Conservation (phyloP, 2,113 vertebrate species). For the Plestiodon gilberti region DNA sequence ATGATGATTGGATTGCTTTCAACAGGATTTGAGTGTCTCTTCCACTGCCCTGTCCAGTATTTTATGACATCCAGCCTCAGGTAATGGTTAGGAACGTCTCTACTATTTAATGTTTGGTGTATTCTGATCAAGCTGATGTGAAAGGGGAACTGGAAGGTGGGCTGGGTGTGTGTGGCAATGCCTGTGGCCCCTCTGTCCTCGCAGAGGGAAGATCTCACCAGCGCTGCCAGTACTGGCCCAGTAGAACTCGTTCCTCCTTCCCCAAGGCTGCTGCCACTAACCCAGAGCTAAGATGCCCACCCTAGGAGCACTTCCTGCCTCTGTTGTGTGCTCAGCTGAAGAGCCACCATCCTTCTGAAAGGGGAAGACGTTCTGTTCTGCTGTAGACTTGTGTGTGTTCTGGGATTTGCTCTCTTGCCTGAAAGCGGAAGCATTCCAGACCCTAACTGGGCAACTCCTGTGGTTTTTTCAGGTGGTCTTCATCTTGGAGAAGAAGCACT, state of each 20-base stretch:
- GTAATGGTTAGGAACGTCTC: not conserved
- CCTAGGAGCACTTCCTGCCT: not conserved
- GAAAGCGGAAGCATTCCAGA: slow-evolving; percentile 9
- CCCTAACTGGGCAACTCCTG: slow-evolving; percentile 39
- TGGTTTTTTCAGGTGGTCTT: slow-evolving; percentile 87
- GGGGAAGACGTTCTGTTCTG: not conserved
- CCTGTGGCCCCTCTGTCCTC: not conserved
- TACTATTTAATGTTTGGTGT: not conserved
- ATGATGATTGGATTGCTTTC: too few species aligned
- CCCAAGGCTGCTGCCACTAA: too few species aligned
- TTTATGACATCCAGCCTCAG: not conserved
- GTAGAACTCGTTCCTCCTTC: not conserved
- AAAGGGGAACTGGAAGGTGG: not conserved
- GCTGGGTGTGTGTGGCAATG: not conserved
- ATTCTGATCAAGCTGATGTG: not conserved
- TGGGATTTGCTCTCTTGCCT: not conserved
- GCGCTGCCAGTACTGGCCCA: too few species aligned
- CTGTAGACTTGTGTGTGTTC: slow-evolving; percentile 4
- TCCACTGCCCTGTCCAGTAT: too few species aligned
- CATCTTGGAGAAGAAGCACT: slow-evolving; percentile 94
- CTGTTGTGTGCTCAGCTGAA: slow-evolving; percentile 19
- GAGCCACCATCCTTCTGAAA: not conserved
- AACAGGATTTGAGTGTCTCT: not conserved
- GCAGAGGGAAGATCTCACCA: not conserved
- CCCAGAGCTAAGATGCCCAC: too few species aligned